phyloP scores from a whole-genome alignment of 2,888 invertebrate genomes.

The Doris montereyensis region DNA sequence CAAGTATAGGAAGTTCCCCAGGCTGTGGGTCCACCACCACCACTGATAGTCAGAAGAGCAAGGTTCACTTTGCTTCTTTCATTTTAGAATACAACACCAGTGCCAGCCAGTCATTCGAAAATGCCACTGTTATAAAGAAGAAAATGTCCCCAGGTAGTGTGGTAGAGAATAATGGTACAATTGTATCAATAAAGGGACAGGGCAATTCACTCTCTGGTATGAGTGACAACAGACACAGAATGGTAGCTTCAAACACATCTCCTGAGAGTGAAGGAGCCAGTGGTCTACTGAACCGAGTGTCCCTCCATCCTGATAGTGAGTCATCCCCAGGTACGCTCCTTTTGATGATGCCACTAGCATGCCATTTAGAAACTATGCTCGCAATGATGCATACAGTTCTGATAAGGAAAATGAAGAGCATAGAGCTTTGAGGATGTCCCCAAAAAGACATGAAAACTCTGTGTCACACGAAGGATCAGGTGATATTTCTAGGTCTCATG shows the following conservation, averaged over 20 bases:
- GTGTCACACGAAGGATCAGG: no score
- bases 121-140: constrained; percentile 57
- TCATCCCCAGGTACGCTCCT: constrained; percentile 47
- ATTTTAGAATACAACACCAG: constrained; percentile 60
- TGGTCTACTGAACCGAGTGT: constrained; percentile 56
- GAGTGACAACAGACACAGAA: not conserved
- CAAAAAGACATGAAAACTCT: no score
- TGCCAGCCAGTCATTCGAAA: constrained; percentile 39
- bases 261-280: constrained; percentile 28
- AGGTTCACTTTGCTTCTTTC: constrained; percentile 62
- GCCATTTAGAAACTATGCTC: constrained; percentile 51
- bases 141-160: constrained; percentile 55
- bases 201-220: not conserved
- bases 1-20: constrained; percentile 35
- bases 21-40: constrained; percentile 45
- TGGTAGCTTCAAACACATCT: not conserved
- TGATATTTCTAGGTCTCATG: no score
- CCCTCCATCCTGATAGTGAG: constrained; percentile 55
- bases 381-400: constrained; percentile 56
- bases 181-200: not conserved
- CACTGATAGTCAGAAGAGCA: constrained; percentile 46
- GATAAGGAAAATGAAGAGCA: constrained; percentile 61
- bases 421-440: not conserved
- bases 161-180: constrained; percentile 45
- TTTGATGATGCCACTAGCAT: constrained; percentile 46